Conservation (phyloP, 1,140 invertebrate species). For the Doryteuthis pealeii region DNA sequence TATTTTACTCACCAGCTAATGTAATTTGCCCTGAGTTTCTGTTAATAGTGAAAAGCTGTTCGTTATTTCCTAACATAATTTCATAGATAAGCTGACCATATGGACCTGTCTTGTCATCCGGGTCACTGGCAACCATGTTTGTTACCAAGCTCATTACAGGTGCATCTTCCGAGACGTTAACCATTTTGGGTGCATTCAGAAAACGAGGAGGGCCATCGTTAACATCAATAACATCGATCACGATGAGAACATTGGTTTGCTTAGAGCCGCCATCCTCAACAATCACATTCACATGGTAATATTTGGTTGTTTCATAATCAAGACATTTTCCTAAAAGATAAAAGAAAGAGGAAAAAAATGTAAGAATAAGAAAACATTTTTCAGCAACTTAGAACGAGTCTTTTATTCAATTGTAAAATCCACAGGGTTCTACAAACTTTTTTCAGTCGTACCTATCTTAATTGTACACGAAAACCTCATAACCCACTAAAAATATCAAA, state of each 20-base stretch:
- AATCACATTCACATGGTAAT: not conserved
- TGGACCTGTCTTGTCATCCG: not conserved
- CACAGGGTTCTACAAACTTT: too few species aligned
- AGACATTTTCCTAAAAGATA: not conserved
- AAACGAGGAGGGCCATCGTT: conserved; percentile 1
- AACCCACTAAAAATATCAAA: too few species aligned
- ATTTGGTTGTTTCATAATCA: not conserved
- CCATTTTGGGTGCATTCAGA: not conserved
- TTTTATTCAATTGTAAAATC: too few species aligned
- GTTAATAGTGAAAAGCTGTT: not conserved
- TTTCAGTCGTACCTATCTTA: too few species aligned
- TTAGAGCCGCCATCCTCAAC: not conserved
- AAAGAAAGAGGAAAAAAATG: too few species aligned
- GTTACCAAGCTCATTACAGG: not conserved
- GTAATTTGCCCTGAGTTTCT: not conserved
- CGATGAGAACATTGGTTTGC: conserved; percentile 2
- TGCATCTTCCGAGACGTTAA: not conserved
- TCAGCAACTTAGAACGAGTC: too few species aligned
- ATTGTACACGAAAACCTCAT: too few species aligned
- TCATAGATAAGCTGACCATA: not conserved
- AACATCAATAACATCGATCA: conserved; percentile 15
- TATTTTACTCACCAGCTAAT: not conserved
- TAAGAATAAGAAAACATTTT: too few species aligned
- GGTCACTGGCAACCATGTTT: not conserved
- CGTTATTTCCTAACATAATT: not conserved